These are phyloP conservation scores for Diachasma alloeum DNA, from an alignment of 1,140 invertebrate species.

Conservation along the genomic window DNA sequence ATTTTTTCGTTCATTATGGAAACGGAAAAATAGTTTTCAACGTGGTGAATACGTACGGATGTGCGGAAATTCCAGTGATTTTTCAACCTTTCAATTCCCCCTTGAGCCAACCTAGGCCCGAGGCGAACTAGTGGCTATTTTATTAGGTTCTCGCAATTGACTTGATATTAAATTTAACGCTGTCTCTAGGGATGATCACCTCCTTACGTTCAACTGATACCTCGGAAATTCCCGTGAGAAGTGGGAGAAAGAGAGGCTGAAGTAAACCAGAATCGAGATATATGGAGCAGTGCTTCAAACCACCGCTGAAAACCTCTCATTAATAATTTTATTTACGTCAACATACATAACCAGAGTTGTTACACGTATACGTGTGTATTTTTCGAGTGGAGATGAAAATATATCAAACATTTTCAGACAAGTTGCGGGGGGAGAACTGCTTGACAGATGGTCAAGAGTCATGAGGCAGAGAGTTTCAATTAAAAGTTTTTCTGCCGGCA, in stretches of 20 bases:
- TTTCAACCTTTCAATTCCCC: neutral
- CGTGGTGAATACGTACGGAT: neutral
- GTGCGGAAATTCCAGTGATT: neutral
- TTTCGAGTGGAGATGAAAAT: neutral
- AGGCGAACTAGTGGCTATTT: conserved; percentile 53
- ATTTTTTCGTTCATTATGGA: conserved; percentile 4
- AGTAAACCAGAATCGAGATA: neutral
- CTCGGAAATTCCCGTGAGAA: neutral
- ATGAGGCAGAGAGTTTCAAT: neutral
- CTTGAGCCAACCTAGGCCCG: neutral
- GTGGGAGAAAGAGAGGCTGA: neutral
- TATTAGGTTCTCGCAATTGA: conserved; percentile 63
- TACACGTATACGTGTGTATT: neutral
- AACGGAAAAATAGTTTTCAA: neutral
- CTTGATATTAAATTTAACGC: conserved; percentile 63
- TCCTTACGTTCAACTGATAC: conserved; percentile 13
- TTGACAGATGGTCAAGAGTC: conserved; percentile 1
- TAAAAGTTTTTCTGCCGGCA: neutral
- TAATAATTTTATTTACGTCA: neutral
- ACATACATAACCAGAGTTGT: neutral
- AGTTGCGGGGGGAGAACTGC: neutral
- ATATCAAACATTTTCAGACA: neutral
- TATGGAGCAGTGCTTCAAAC: neutral
- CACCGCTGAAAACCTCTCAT: neutral
- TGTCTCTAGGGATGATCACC: conserved; percentile 47